A percentile compares a stretch with the other conserved stretches of the same genome.
Evolutionary conservation across 2,888 invertebrate genomes (phyloP).

Genomic region (Leptinotarsa peninsularis): DNA sequence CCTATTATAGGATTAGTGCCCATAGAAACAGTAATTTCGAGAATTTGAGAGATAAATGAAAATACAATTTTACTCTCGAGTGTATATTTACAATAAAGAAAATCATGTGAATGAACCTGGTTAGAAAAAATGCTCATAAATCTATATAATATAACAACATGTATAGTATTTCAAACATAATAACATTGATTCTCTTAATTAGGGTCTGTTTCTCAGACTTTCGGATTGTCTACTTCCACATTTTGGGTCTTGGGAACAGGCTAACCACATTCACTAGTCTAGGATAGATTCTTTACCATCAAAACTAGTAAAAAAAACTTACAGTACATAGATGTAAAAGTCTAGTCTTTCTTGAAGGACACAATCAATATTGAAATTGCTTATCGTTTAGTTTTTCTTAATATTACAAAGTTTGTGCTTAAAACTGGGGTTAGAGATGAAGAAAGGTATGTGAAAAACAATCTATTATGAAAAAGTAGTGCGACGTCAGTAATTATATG

Average conservation of each 20-base stretch:
- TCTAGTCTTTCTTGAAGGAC: conserved; percentile 54
- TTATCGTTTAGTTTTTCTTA: conserved; percentile 47
- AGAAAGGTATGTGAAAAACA: not conserved
- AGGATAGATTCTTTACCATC: conserved; percentile 35
- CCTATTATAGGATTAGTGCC: conserved; percentile 64
- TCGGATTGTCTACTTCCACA: conserved; percentile 57
- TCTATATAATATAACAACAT: conserved; percentile 54
- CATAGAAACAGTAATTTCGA: conserved; percentile 65
- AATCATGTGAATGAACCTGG: conserved; percentile 49
- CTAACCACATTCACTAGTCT: conserved; percentile 30
- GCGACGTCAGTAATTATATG: too few relatives aligned
- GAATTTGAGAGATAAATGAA: conserved; percentile 55
- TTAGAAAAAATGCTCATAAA: conserved; percentile 54
- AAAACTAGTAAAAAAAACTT: conserved; percentile 48
- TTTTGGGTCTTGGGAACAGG: conserved; percentile 14
- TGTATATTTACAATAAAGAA: conserved; percentile 53
- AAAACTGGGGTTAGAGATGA: not conserved
- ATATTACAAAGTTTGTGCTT: conserved; percentile 34
- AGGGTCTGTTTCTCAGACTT: conserved; percentile 48
- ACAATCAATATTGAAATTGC: conserved; percentile 55
- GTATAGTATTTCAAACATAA: conserved; percentile 53
- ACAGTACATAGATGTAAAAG: conserved; percentile 46
- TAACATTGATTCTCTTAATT: conserved; percentile 52
- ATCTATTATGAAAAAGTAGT: not conserved
- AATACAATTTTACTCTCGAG: conserved; percentile 31